Evolutionary conservation across 2,797 vertebrate species (phyloP).

Genomic region (Malacoctenus gilli): DNA sequence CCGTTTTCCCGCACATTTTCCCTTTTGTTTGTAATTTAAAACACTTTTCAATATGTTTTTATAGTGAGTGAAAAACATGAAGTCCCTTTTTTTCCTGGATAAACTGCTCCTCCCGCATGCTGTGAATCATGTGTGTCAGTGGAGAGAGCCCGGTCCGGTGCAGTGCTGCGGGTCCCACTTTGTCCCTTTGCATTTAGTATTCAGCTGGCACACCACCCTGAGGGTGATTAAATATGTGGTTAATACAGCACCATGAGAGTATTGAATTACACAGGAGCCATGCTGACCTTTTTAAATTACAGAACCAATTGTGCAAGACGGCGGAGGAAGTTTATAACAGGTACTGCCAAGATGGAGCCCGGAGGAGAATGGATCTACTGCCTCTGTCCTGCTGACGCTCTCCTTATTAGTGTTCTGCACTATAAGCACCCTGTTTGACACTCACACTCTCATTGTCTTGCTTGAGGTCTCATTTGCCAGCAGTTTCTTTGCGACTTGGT

Average conservation of each 20-base stretch:
- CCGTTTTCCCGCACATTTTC: background rate
- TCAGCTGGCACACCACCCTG: constrained; percentile 64
- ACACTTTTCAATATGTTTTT: background rate
- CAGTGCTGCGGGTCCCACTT: constrained; percentile 35
- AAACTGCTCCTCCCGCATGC: constrained; percentile 6
- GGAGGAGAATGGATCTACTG: constrained; percentile 74
- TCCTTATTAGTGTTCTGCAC: constrained; percentile 62
- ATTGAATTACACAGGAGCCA: constrained; percentile 82
- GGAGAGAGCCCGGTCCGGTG: constrained; percentile 12
- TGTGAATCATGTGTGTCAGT: constrained; percentile 29
- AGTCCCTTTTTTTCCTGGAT: constrained; percentile 2
- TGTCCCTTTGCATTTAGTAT: constrained; percentile 61
- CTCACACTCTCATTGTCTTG: constrained; percentile 46
- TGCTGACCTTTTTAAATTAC: constrained; percentile 86
- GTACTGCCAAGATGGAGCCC: constrained; percentile 71
- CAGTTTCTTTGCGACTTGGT: constrained; percentile 33
- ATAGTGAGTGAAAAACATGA: background rate
- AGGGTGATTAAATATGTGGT: constrained; percentile 83
- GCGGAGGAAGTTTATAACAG: constrained; percentile 78
- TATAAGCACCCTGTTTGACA: constrained; percentile 65
- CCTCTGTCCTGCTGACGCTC: constrained; percentile 58
- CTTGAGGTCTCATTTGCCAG: constrained; percentile 32
- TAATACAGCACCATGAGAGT: constrained; percentile 81
- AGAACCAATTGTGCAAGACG: constrained; percentile 81
- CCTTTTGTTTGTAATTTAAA: background rate